Percentiles rank a stretch among this genome's conserved stretches.
phyloP scores from a whole-genome alignment of 2,113 vertebrate genomes.

The Plectropomus leopardus region DNA sequence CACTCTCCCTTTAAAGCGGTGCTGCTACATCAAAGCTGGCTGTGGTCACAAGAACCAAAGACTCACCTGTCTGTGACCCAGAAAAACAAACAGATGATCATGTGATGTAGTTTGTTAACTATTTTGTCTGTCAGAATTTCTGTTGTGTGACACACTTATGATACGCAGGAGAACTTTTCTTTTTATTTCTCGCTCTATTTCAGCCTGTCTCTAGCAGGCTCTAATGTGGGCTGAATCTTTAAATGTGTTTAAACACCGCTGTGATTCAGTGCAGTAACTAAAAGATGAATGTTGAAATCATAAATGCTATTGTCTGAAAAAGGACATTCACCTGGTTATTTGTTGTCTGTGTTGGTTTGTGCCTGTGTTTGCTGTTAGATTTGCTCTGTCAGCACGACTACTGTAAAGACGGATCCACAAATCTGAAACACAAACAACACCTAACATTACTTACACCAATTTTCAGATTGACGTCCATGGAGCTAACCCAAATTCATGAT shows the following conservation, averaged over 20 bases:
- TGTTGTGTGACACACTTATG: neutral
- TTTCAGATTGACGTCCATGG: conserved; percentile 69
- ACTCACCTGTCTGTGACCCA: neutral
- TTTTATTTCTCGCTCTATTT: neutral
- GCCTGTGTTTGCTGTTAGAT: neutral
- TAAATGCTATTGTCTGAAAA: neutral
- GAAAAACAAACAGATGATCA: neutral
- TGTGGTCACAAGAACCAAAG: neutral
- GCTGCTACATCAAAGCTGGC: neutral
- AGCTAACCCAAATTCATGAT: conserved; percentile 81
- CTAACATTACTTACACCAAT: conserved; percentile 65
- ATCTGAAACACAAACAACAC: conserved; percentile 54
- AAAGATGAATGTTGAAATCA: neutral
- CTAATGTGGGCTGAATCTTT: neutral
- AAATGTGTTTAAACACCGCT: neutral
- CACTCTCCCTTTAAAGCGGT: neutral
- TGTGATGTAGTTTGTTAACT: neutral
- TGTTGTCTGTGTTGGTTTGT: neutral
- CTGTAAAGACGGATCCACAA: conserved; percentile 26
- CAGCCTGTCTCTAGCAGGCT: neutral
- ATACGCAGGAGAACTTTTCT: neutral
- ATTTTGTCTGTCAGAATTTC: neutral
- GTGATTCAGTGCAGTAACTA: neutral
- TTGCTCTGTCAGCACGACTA: conserved; percentile 11
- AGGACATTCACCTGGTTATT: neutral